Conservation (phyloP, 2,888 invertebrate genomes). For the Sceliomorpha sp. region DNA sequence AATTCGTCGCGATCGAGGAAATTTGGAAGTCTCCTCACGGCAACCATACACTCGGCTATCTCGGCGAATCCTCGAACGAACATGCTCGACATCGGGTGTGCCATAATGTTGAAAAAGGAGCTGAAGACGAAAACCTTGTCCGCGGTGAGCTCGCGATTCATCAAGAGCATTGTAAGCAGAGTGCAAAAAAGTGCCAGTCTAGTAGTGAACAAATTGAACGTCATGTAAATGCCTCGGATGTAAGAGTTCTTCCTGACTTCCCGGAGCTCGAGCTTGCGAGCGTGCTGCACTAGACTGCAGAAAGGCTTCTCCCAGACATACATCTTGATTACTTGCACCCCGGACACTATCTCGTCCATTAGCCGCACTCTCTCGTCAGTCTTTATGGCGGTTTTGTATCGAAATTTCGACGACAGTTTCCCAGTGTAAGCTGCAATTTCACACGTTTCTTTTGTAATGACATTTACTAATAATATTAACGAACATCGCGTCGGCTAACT, state of each 20-base stretch:
- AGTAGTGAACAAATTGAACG: constrained; percentile 90
- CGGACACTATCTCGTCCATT: constrained; percentile 89
- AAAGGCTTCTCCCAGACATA: constrained; percentile 90
- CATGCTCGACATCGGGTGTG: constrained; percentile 83
- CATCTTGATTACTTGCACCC: constrained; percentile 89
- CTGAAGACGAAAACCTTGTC: constrained; percentile 84
- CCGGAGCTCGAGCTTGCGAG: constrained; percentile 82
- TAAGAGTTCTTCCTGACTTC: constrained; percentile 84
- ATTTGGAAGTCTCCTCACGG: constrained; percentile 79
- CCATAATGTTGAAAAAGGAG: constrained; percentile 82
- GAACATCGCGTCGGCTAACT: no score
- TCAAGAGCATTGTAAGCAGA: constrained; percentile 85
- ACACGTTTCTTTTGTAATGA: not conserved
- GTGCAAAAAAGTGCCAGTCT: constrained; percentile 89
- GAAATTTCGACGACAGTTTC: constrained; percentile 77
- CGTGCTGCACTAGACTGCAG: constrained; percentile 83
- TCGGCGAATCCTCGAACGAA: constrained; percentile 83
- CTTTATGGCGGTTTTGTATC: constrained; percentile 82
- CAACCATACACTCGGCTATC: constrained; percentile 82
- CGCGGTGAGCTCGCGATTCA: constrained; percentile 86
- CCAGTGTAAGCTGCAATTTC: constrained; percentile 73
- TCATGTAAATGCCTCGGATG: constrained; percentile 85
- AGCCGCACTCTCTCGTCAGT: constrained; percentile 88
- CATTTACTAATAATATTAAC: no score
- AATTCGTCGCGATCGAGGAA: constrained; percentile 80